Percentiles rank a stretch among this genome's conserved stretches.
These are phyloP conservation scores for Formicarius rufipectus DNA, from an alignment of 2,113 vertebrate genomes.

Conservation along the genomic window DNA sequence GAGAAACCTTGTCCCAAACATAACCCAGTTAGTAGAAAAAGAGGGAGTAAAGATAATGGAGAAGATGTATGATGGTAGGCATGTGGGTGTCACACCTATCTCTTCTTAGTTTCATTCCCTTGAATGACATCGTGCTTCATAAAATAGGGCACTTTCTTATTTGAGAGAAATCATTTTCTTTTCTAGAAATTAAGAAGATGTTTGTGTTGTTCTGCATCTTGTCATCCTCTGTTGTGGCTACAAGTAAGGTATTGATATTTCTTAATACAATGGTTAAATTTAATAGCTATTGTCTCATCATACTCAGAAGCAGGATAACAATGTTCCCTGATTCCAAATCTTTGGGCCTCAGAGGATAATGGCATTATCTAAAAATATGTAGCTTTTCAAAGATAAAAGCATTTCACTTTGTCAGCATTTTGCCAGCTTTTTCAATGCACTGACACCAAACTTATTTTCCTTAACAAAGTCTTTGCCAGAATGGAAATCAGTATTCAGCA, in stretches of 20 bases:
- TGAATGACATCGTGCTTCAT: background rate
- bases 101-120: background rate
- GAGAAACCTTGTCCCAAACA: background rate
- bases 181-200: background rate
- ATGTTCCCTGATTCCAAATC: background rate
- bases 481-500: constrained; percentile 34
- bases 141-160: background rate
- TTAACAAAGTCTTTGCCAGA: constrained; percentile 5
- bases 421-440: background rate
- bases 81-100: background rate
- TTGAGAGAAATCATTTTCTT: background rate
- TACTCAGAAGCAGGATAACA: background rate
- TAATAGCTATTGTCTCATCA: background rate
- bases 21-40: background rate
- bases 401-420: constrained; percentile 1
- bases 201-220: background rate
- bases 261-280: background rate
- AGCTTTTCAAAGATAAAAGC: background rate
- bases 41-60: background rate
- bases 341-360: background rate
- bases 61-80: background rate
- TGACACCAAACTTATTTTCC: background rate
- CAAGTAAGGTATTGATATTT: background rate
- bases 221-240: background rate
- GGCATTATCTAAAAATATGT: background rate